Evolutionary conservation across 2,113 vertebrate species (phyloP).

Genomic region (Cisticola juncidis): DNA sequence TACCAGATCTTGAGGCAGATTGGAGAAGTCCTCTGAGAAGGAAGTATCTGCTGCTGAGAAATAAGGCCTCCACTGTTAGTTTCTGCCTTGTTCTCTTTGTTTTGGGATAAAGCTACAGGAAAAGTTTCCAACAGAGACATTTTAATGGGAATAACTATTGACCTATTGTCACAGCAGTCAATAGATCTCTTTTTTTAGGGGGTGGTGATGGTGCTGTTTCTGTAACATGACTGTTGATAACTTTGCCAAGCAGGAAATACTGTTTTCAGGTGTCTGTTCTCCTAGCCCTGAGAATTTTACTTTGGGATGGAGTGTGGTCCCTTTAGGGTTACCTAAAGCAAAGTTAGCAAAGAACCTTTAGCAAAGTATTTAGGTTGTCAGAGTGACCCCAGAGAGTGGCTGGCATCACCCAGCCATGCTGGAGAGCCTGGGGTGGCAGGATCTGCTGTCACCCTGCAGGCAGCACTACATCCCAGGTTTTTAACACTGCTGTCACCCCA

Average conservation of each 20-base stretch:
- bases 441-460: background rate
- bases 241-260: background rate
- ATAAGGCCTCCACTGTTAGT: background rate
- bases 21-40: background rate
- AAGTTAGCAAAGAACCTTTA: background rate
- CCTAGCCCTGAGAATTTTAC: background rate
- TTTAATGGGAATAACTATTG: background rate
- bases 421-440: background rate
- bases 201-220: background rate
- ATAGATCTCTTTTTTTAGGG: rapidly evolving
- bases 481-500: too few species aligned
- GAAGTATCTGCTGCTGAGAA: background rate
- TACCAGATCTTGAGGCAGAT: background rate
- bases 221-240: background rate
- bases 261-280: background rate
- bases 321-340: too few species aligned
- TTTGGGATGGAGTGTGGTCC: background rate
- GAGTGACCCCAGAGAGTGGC: background rate
- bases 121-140: background rate
- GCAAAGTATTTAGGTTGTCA: background rate
- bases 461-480: background rate
- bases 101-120: background rate
- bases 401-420: background rate
- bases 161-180: background rate
- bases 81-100: background rate